These are phyloP conservation scores for Tinea trinotella DNA, from an alignment of 2,888 invertebrate species.

Conservation along the genomic window DNA sequence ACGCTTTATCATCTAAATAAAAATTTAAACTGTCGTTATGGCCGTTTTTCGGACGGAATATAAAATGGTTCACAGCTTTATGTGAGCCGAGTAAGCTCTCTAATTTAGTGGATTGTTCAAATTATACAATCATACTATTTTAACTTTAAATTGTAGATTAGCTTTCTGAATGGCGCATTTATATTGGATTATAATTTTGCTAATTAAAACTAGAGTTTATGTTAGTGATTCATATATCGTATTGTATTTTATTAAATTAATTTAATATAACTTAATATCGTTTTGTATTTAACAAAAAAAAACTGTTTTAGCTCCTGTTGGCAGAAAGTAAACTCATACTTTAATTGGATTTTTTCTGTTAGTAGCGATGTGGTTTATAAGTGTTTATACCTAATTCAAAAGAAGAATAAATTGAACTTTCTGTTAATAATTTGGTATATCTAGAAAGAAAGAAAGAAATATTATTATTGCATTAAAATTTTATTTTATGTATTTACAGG, in stretches of 20 bases:
- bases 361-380: no score
- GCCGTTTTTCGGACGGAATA: conserved; percentile 20
- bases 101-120: conserved; percentile 32
- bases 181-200: neutral
- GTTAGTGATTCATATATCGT: neutral
- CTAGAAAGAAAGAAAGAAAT: no score
- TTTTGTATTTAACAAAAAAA: no score
- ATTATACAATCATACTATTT: conserved; percentile 7
- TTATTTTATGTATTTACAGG: no score
- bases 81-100: conserved; percentile 10
- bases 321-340: no score
- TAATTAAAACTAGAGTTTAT: neutral
- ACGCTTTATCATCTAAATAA: conserved; percentile 31
- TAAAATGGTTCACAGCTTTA: conserved; percentile 15
- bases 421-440: no score
- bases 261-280: no score
- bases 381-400: no score
- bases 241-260: neutral
- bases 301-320: no score
- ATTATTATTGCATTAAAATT: no score
- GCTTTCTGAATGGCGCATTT: neutral
- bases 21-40: conserved; percentile 28
- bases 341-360: no score
- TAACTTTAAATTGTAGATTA: neutral
- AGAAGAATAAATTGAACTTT: no score